Percentiles rank a stretch among this genome's conserved stretches.
Conservation (phyloP, 2,888 invertebrate species). For the Clepsis dumicolana region DNA sequence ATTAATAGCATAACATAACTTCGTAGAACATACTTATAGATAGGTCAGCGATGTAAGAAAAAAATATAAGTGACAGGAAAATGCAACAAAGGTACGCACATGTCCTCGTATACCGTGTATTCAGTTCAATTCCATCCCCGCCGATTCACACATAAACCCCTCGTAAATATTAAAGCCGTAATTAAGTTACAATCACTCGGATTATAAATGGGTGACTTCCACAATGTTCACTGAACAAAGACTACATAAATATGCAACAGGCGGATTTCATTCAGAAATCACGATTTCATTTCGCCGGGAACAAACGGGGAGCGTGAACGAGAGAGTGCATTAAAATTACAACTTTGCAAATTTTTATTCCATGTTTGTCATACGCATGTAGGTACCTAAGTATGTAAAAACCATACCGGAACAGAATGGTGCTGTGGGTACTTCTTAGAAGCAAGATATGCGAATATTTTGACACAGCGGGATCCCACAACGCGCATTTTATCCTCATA, state of each 20-base stretch:
- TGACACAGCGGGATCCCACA: too few species aligned
- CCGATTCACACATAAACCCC: slow-evolving; percentile 21
- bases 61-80: not conserved
- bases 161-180: slow-evolving; percentile 32
- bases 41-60: too few species aligned
- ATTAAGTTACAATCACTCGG: slow-evolving; percentile 40
- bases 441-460: too few species aligned
- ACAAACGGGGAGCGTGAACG: not conserved
- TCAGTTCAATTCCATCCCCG: not conserved
- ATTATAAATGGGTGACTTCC: slow-evolving; percentile 37
- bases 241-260: slow-evolving; percentile 48
- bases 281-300: slow-evolving; percentile 33
- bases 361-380: not conserved
- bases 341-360: not conserved
- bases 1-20: too few species aligned
- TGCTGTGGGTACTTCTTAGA: too few species aligned
- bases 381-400: too few species aligned
- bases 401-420: not conserved
- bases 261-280: slow-evolving; percentile 38
- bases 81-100: too few species aligned
- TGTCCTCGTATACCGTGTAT: not conserved
- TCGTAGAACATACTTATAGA: too few species aligned
- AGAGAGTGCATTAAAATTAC: not conserved
- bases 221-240: slow-evolving; percentile 39
- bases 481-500: too few species aligned